Conservation (phyloP, 2,888 invertebrate species). For the Drosophila rubida region DNA sequence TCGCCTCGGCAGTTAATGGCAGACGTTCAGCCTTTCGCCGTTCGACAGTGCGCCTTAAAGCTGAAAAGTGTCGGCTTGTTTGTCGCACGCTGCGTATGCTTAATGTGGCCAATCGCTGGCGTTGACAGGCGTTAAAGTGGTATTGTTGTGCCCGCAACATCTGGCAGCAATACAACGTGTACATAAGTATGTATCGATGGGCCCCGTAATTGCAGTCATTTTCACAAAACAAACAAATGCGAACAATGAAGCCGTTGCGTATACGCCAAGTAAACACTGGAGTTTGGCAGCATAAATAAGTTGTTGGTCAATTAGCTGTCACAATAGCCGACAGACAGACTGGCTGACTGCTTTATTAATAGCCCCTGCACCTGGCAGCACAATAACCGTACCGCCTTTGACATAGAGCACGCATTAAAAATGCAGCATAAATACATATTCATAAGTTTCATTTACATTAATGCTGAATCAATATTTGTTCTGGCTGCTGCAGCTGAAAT, state of each 20-base stretch:
- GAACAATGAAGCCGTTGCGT: conserved; percentile 28
- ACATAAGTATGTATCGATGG: conserved; percentile 17
- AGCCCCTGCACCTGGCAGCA: conserved; percentile 30
- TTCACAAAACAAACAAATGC: conserved; percentile 16
- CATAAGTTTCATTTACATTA: neutral
- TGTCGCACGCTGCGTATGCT: conserved; percentile 52
- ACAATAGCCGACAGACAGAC: conserved; percentile 8
- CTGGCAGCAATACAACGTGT: conserved; percentile 26
- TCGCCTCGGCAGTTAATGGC: conserved; percentile 57
- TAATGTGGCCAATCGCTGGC: conserved; percentile 41
- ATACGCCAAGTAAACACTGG: conserved; percentile 17
- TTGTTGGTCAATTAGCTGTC: conserved; percentile 40
- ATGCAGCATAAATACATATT: conserved; percentile 13
- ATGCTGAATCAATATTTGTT: conserved; percentile 4
- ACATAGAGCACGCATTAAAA: conserved; percentile 10
- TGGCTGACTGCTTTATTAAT: conserved; percentile 12
- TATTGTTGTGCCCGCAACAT: conserved; percentile 20
- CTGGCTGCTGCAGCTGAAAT: neutral
- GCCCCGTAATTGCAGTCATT: conserved; percentile 38
- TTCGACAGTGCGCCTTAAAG: conserved; percentile 29
- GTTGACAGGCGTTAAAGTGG: conserved; percentile 49
- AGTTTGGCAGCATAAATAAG: conserved; percentile 22
- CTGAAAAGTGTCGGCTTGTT: conserved; percentile 20
- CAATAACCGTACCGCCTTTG: conserved; percentile 3
- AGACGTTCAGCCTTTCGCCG: conserved; percentile 28